Base-by-base conservation (phyloP, 1,140 invertebrate species). In the Anoplophora glabripennis region DNA sequence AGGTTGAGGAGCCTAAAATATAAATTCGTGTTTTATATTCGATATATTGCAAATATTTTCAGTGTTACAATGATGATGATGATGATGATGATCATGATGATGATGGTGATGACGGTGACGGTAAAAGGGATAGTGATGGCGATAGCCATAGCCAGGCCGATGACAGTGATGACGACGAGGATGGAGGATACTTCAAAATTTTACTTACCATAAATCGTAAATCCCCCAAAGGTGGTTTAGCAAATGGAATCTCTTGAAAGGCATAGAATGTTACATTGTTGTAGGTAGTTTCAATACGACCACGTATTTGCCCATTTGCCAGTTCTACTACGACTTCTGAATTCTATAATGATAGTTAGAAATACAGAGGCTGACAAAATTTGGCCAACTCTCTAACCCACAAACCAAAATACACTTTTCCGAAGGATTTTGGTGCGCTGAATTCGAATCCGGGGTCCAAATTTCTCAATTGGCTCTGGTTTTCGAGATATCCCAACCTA, bases 1-100 rank as follows among this genome's bases (percentile, higher is more conserved):
- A 36, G 38, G 12, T 54, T 18, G n/a, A 17, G 57, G 49, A 7
- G 57, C 40, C 48, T 57, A 7, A 47, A 57, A 48, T 4, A 14
- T 18, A 61, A 40, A 36, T 7, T 18, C 38, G 10, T 10, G 14
- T 11, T 48, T 37, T 21, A 34, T 14, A 33, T 18, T 7, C 18
- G 10, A 49, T 37, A 37, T 7, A 8, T n/a, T n/a, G 7, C 36
- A 7, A 37, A 37, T 37, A 8, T 37, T n/a, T n/a, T 37, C n/a
- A 37, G 7, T 37, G 7, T 37, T 37, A n/a, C n/a, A 8, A n/a
- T 37, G 7, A n/a, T n/a, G n/a, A n/a, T n/a, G n/a, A n/a, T n/a
- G n/a, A n/a, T n/a, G n/a, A n/a, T n/a, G n/a, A n/a, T n/a, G n/a
- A n/a, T n/a, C n/a, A n/a, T n/a, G n/a, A n/a, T n/a, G n/a, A n/a